These are phyloP conservation scores for Platorchestia sp. DNA, from an alignment of 1,140 invertebrate species.

Conservation along the genomic window DNA sequence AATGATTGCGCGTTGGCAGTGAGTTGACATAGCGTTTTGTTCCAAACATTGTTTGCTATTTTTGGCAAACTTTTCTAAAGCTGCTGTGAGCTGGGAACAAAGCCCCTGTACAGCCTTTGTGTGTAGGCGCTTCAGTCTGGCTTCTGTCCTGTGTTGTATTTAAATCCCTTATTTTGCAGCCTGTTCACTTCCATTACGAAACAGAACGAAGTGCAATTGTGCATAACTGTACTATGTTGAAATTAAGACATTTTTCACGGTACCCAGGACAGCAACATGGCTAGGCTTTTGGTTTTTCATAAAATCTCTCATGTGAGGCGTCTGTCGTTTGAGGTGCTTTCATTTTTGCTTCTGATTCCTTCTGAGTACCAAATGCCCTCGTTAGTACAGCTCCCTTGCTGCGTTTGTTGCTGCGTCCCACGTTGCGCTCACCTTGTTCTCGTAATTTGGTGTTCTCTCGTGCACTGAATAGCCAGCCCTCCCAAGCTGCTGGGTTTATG, in stretches of 20 bases:
- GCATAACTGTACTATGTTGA: not conserved
- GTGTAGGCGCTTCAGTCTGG: not conserved
- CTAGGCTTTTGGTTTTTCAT: not conserved
- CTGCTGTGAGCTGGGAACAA: constrained; percentile 14
- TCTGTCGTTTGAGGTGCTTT: no score
- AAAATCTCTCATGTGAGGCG: not conserved
- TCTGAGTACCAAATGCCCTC: not conserved
- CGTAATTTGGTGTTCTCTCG: not conserved
- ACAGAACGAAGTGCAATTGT: not conserved
- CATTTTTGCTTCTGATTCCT: not conserved
- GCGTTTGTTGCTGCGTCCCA: not conserved
- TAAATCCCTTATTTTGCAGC: not conserved
- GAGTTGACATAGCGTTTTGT: not conserved
- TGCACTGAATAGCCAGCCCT: not conserved
- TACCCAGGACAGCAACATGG: not conserved
- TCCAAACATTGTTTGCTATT: not conserved
- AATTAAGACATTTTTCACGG: not conserved
- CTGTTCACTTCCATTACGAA: not conserved
- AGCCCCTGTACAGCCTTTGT: constrained; percentile 18
- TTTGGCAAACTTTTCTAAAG: not conserved
- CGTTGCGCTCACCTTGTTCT: not conserved
- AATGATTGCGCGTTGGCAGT: not conserved
- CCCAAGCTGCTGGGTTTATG: not conserved
- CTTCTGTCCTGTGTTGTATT: not conserved
- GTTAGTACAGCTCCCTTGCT: not conserved